Evolutionary conservation across 64 coral and sea anemone genomes (phyloP), one percentile per base, ranked within the genome.

Genomic region (Porites australiensis): DNA sequence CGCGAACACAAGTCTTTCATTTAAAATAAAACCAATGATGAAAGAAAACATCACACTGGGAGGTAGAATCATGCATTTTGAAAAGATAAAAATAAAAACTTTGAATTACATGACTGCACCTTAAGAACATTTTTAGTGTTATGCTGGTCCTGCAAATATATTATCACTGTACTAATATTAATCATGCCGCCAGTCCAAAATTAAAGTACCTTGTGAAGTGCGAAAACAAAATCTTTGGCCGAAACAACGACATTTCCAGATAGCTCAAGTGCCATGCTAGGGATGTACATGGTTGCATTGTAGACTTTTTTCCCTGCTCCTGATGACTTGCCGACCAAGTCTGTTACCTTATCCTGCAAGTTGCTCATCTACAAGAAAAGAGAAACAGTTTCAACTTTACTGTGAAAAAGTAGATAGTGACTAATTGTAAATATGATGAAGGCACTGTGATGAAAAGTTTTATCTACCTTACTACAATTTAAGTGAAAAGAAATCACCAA

Each of bases 181-280:
- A 37, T 37, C 27, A 37, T 37, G 0, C 27, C 0, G 27, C 0
- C 27, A 37, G 27, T 37, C 27, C 27, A 37, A 37, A 37, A 37
- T 37, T 37, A 37, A 37, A 37, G 27, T 93, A 98, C 93, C 79
- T 95, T 91, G 18, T 77, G 92, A 70, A 99, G 93, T 21, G 98
- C 98, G 86, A 99, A 96, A 74, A 96, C 92, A 21, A 99, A 92
- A 16, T 96, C 91, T 73, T 96, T 99, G 45, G 98, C 88, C 14
- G 91, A 91, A 8, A 96, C 88, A 46, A 89, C 61, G 9, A 95
- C 98, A 84, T 96, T 94, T 23, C 98, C 98, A 16, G 91, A 86
- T 21, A 99, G 87, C 58, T 94, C 93, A 15, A 96, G 77, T 0
- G 98, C 98, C 62, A 89, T 91, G 46, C 84, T 94, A 20, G 98